Evolutionary conservation across 1,140 invertebrate genomes (phyloP), one percentile per base, ranked within the genome.

Genomic region (Sesamia nonagrioides): DNA sequence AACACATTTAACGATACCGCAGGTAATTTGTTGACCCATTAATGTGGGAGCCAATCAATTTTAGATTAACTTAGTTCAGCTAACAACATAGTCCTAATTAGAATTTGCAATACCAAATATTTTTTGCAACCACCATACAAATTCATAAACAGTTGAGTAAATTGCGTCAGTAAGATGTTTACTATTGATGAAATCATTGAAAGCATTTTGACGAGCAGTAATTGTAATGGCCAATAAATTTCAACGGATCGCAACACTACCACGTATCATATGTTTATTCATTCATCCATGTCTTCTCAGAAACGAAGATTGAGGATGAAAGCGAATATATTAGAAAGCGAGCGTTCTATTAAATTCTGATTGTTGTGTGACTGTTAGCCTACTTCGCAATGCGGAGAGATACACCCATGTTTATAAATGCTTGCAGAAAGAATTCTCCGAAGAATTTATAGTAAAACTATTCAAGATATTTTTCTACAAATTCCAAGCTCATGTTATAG

Each of bases 101-200:
- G 15, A 15, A 48, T 79, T 79, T 76, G 79, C 76, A 78, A 77
- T 74, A 80, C 75, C 11, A 69, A 78, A n/a, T n/a, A n/a, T n/a
- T n/a, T 82, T 75, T 72, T 73, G 81, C 66, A 77, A 79, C 48
- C 58, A 54, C 72, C 73, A 82, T 79, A 68, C 75, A 79, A 82
- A 79, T 79, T 79, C 54, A 79, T 68, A 73, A 76, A 63, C 42
- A n/a, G 42, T 82, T 78, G 61, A 52, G 52, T 75, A 82, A 73
- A 82, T 82, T 60, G 80, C 68, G 56, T 61, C 60, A 52, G 69
- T 76, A 82, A 82, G 79, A 6, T 21, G 42, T 69, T 68, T 54
- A 50, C 9, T 35, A 56, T 73, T 73, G 50, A 37, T 73, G 71
- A 73, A 73, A 73, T 73, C 71, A 58, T 73, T 56, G 35, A 42